Percentiles rank a stretch among this genome's conserved stretches.
These are phyloP conservation scores for Prunella himalayana DNA, from an alignment of 2,113 vertebrate genomes.

Conservation along the genomic window DNA sequence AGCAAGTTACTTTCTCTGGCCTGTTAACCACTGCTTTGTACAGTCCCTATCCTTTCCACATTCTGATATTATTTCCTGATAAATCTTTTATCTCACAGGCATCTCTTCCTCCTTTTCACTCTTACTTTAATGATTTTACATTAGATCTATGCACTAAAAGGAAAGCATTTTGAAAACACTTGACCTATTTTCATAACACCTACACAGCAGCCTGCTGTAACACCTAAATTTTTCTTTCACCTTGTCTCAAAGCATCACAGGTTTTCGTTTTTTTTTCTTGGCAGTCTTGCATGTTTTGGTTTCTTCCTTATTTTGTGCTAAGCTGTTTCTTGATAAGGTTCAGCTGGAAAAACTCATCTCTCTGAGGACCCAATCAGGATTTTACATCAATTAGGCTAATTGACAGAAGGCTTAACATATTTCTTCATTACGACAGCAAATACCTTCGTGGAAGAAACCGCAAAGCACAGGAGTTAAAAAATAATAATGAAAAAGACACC, in stretches of 20 bases:
- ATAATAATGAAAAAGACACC: not conserved
- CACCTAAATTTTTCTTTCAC: not conserved
- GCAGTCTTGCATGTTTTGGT: not conserved
- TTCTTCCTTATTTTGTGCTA: constrained; percentile 21
- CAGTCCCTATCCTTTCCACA: not conserved
- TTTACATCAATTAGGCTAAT: constrained; percentile 68
- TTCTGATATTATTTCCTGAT: not conserved
- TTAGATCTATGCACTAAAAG: not conserved
- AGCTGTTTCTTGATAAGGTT: constrained; percentile 55
- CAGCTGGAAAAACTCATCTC: constrained; percentile 41
- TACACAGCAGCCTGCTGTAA: not conserved
- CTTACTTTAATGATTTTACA: not conserved
- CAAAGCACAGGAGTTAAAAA: constrained; percentile 8
- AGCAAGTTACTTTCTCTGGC: not conserved
- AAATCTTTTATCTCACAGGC: not conserved
- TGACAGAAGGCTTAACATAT: constrained; percentile 62
- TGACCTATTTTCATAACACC: constrained; percentile 7
- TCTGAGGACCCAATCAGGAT: constrained; percentile 41
- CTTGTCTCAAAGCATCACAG: not conserved
- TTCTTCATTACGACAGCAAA: constrained; percentile 66
- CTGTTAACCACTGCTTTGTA: not conserved
- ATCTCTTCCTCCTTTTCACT: not conserved
- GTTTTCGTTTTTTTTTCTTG: constrained; percentile 10
- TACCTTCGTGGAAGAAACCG: constrained; percentile 25
- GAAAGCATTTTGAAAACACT: constrained; percentile 11